These are phyloP conservation scores for Calliphora vomitoria DNA, from an alignment of 2,888 invertebrate genomes.

Conservation along the genomic window DNA sequence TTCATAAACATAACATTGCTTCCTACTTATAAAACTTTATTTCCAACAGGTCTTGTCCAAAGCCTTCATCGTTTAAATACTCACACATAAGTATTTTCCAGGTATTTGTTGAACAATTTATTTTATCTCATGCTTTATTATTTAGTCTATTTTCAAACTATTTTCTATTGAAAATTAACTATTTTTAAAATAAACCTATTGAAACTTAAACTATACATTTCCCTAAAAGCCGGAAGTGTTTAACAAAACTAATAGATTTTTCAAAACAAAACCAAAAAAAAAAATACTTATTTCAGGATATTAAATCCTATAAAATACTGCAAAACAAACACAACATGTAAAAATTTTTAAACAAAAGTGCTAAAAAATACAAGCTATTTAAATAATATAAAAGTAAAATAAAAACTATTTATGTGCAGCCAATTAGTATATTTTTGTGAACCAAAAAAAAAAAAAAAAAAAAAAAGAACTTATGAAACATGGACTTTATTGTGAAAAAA, in stretches of 20 bases:
- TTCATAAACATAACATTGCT: no score
- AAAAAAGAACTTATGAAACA: slow-evolving; percentile 4
- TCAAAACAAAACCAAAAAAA: background rate
- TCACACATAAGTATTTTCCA: no score
- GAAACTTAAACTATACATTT: background rate
- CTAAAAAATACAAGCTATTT: background rate
- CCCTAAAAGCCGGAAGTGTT: background rate
- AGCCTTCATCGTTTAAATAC: no score
- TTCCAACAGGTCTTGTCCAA: no score
- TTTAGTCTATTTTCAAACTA: no score
- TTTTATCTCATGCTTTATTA: no score
- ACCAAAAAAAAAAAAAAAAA: slow-evolving; percentile 10
- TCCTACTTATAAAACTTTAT: no score
- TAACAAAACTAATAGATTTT: background rate
- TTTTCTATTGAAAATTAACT: background rate
- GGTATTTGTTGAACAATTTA: no score
- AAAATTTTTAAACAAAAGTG: background rate
- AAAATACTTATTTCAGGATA: background rate
- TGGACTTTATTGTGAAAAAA: background rate
- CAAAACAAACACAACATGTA: background rate
- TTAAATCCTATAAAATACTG: background rate
- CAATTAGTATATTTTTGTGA: slow-evolving; percentile 41
- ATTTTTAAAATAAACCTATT: slow-evolving; percentile 9
- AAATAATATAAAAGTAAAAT: background rate
- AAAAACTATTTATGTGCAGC: slow-evolving; percentile 37